phyloP scores from a whole-genome alignment of 1,140 invertebrate genomes.

The Pantala flavescens region DNA sequence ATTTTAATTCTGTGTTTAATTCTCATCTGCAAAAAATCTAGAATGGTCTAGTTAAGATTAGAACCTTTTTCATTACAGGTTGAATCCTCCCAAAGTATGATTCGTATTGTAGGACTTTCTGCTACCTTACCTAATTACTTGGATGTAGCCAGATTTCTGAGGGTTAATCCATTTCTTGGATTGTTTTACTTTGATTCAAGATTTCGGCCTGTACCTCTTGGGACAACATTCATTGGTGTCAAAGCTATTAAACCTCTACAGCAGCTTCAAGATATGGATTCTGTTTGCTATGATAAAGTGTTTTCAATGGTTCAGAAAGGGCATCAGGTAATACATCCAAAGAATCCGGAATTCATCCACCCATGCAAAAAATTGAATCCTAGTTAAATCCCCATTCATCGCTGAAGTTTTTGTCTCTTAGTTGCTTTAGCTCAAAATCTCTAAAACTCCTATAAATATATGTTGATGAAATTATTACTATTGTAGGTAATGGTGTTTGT shows the following conservation, averaged over 20 bases:
- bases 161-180: slow-evolving; percentile 86
- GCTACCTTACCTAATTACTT: slow-evolving; percentile 97
- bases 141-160: slow-evolving; percentile 88
- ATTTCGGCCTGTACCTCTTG: slow-evolving; percentile 90
- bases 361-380: too few species aligned
- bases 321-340: slow-evolving; percentile 56
- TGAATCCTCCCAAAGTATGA: slow-evolving; percentile 92
- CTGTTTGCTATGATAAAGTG: slow-evolving; percentile 89
- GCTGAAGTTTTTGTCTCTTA: too few species aligned
- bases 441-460: too few species aligned
- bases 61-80: slow-evolving; percentile 43
- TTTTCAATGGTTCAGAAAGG: slow-evolving; percentile 74
- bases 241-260: slow-evolving; percentile 67
- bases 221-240: slow-evolving; percentile 85
- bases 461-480: neutral
- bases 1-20: too few species aligned
- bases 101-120: slow-evolving; percentile 93
- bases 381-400: too few species aligned
- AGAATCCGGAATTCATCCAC: too few species aligned
- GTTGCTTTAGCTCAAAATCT: too few species aligned
- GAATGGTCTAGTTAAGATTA: too few species aligned
- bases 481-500: slow-evolving; percentile 94
- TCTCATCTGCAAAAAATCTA: too few species aligned
- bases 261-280: slow-evolving; percentile 79
- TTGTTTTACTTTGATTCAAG: slow-evolving; percentile 96